These are phyloP conservation scores for Resseliella maxima DNA, from an alignment of 2,888 invertebrate species.

Conservation along the genomic window DNA sequence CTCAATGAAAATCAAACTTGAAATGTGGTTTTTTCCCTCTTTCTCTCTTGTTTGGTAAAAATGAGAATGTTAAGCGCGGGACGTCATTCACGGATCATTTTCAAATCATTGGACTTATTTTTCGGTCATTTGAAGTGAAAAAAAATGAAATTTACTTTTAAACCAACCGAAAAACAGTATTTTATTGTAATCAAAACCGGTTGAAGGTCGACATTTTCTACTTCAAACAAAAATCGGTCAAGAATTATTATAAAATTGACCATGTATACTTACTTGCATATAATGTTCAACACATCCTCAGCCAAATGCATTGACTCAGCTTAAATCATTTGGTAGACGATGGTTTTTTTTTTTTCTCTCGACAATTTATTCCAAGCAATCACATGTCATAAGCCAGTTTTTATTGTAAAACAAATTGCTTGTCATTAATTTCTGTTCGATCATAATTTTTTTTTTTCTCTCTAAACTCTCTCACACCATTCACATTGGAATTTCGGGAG, in stretches of 20 bases:
- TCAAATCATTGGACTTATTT: background rate
- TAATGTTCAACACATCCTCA: background rate
- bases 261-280: too few relatives aligned
- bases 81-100: background rate
- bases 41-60: background rate
- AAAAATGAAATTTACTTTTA: background rate
- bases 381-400: constrained; percentile 40
- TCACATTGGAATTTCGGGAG: background rate
- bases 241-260: background rate
- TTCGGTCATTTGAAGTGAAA: background rate
- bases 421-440: constrained; percentile 31
- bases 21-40: too few relatives aligned
- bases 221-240: background rate
- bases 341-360: background rate
- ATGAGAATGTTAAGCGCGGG: background rate
- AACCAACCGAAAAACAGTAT: background rate
- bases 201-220: constrained; percentile 16
- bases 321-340: background rate
- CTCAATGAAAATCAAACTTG: background rate
- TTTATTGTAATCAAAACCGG: background rate
- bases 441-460: background rate
- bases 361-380: background rate
- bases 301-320: background rate
- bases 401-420: constrained; percentile 15
- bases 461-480: background rate